phyloP scores from a whole-genome alignment of 2,797 vertebrate species.

The Phyllotis vaccarum region DNA sequence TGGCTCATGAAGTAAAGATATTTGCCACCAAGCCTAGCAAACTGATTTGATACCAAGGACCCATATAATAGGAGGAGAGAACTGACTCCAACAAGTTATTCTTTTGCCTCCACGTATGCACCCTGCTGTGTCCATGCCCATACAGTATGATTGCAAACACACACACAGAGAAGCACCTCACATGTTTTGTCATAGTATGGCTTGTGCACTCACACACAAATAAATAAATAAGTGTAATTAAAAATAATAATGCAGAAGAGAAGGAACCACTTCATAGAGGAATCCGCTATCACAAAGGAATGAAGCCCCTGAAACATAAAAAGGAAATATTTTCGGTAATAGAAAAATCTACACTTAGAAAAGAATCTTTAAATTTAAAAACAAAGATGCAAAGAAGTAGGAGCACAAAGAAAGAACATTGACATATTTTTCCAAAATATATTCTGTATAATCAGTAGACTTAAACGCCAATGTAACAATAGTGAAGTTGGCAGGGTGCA shows the following conservation, averaged over 20 bases:
- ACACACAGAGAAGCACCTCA: background rate
- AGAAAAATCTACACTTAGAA: background rate
- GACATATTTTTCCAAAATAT: background rate
- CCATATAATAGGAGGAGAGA: background rate
- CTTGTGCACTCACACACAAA: background rate
- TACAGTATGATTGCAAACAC: background rate
- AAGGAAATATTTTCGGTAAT: background rate
- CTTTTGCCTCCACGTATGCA: background rate
- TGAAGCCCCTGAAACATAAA: background rate
- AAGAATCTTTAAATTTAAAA: background rate
- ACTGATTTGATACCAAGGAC: background rate
- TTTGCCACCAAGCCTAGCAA: background rate
- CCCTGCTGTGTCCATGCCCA: background rate
- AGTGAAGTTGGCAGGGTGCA: background rate
- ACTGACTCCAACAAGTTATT: background rate
- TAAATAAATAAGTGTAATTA: background rate
- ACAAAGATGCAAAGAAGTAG: background rate
- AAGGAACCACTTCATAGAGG: background rate
- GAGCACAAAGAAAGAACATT: background rate
- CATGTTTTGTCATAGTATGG: background rate
- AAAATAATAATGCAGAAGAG: background rate
- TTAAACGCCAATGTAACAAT: slow-evolving; percentile 25
- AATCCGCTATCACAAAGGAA: background rate
- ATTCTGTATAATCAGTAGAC: background rate
- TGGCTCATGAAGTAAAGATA: background rate